These are phyloP conservation scores for Aelia acuminata DNA, from an alignment of 2,888 invertebrate genomes.

Conservation along the genomic window DNA sequence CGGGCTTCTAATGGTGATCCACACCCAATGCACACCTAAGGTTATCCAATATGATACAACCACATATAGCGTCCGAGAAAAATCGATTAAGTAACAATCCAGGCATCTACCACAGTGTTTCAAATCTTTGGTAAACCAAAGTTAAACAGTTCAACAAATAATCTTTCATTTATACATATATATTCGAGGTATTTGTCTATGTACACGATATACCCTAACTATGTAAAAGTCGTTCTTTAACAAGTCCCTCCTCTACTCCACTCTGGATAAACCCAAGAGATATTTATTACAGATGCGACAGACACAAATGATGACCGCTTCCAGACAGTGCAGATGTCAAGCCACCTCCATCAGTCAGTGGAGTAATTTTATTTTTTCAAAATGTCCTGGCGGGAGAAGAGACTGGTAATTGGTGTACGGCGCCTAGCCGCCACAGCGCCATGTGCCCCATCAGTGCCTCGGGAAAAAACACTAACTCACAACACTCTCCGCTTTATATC, in stretches of 20 bases:
- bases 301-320: neutral
- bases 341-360: constrained; percentile 46
- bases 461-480: constrained; percentile 29
- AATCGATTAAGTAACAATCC: too few relatives aligned
- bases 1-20: too few relatives aligned
- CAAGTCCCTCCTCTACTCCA: neutral
- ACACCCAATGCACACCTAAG: too few relatives aligned
- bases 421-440: neutral
- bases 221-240: neutral
- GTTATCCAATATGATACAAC: too few relatives aligned
- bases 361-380: constrained; percentile 43
- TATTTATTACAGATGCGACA: constrained; percentile 3
- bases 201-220: too few relatives aligned
- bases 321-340: constrained; percentile 27
- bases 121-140: too few relatives aligned
- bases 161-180: too few relatives aligned
- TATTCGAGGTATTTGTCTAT: too few relatives aligned
- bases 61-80: too few relatives aligned
- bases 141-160: too few relatives aligned
- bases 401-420: constrained; percentile 40
- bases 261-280: neutral
- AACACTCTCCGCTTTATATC: constrained; percentile 1
- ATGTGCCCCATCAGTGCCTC: constrained; percentile 32
- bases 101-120: too few relatives aligned
- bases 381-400: neutral